Percentiles rank a stretch among this genome's conserved stretches.
These are phyloP conservation scores for Pyrrhura leucotis DNA, from an alignment of 2,797 vertebrate genomes.

Conservation along the genomic window DNA sequence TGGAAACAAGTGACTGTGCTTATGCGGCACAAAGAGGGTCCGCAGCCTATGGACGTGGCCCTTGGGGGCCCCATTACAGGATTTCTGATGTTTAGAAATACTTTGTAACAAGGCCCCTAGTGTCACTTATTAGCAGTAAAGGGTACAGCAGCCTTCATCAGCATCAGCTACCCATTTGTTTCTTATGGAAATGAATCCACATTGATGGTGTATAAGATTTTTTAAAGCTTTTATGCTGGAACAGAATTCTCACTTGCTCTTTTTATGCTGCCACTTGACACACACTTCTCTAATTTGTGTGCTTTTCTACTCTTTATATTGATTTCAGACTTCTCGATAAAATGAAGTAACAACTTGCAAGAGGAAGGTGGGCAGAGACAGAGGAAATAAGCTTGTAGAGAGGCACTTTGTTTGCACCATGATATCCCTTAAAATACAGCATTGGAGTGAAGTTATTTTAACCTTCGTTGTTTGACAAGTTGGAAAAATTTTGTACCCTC, in stretches of 20 bases:
- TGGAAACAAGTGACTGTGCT: conserved; percentile 54
- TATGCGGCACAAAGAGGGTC: neutral
- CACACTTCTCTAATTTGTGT: conserved; percentile 6
- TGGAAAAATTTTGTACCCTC: neutral
- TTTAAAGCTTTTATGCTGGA: conserved; percentile 18
- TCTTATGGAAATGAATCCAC: conserved; percentile 61
- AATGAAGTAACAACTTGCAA: conserved; percentile 23
- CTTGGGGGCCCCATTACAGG: conserved; percentile 63
- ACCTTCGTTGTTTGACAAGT: neutral
- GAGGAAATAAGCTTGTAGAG: conserved; percentile 18
- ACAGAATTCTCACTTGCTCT: conserved; percentile 26
- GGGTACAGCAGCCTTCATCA: conserved; percentile 63
- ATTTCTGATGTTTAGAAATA: conserved; percentile 70
- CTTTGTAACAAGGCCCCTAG: conserved; percentile 72
- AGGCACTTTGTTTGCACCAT: neutral
- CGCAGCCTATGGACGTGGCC: conserved; percentile 16
- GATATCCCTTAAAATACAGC: neutral
- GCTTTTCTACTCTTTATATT: conserved; percentile 38
- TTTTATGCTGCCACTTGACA: conserved; percentile 28
- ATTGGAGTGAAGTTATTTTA: neutral
- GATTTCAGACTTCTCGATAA: neutral
- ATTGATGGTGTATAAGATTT: neutral
- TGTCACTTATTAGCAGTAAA: conserved; percentile 70
- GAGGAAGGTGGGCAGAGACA: neutral
- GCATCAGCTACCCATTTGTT: conserved; percentile 53